Conservation (phyloP, 2,797 vertebrate genomes). For the Dendrocincla fuliginosa region DNA sequence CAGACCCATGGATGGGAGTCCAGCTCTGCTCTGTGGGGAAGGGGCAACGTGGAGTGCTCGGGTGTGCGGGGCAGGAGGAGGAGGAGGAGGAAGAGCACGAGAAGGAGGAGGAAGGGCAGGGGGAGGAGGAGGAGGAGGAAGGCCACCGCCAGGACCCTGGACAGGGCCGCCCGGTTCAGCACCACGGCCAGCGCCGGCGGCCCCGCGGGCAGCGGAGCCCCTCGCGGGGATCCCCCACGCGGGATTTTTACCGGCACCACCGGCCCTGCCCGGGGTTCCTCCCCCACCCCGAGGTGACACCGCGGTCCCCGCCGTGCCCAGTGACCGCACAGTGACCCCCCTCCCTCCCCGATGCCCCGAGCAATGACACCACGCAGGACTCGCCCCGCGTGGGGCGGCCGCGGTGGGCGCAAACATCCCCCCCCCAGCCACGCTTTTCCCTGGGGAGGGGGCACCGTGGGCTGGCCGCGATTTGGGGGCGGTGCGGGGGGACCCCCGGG, state of each 20-base stretch:
- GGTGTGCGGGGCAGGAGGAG: not conserved
- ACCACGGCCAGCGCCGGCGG: not conserved
- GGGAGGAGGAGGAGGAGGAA: not conserved
- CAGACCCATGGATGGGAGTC: accelerated
- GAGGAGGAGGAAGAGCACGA: not conserved
- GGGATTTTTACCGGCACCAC: not conserved
- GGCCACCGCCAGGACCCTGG: slow-evolving; percentile 55
- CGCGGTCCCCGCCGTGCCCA: accelerated
- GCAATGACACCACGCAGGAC: not conserved
- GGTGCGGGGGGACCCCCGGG: not conserved
- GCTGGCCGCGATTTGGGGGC: accelerated
- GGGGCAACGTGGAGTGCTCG: no score
- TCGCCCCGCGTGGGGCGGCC: not conserved
- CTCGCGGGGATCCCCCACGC: not conserved
- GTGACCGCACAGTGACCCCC: accelerated
- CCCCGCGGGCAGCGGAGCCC: not conserved
- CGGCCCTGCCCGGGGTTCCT: not conserved
- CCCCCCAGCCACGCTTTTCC: not conserved
- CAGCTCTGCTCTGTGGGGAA: not conserved
- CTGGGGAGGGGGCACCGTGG: not conserved
- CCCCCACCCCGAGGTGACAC: not conserved
- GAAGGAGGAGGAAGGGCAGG: no score
- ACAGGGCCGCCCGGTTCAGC: slow-evolving; percentile 21
- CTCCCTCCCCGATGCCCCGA: accelerated
- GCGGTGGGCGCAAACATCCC: accelerated